phyloP scores from a whole-genome alignment of 2,797 vertebrate species.

The Loris lydekkerianus region DNA sequence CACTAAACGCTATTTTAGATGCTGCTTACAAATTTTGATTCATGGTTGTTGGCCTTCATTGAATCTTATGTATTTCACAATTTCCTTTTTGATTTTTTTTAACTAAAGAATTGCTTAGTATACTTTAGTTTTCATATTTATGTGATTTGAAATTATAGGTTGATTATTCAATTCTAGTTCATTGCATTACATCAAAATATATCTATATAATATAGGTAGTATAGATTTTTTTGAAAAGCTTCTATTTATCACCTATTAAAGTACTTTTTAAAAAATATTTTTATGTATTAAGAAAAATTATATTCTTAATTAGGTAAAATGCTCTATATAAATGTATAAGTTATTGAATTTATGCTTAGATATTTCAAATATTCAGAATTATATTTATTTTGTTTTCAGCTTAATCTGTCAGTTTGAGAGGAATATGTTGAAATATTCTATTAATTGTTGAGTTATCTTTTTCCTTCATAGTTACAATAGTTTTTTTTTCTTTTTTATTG shows the following conservation, averaged over 20 bases:
- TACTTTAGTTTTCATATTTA: constrained; percentile 9
- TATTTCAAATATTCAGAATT: not conserved
- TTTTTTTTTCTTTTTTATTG: not conserved
- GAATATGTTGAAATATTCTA: not conserved
- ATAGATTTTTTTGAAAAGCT: not conserved
- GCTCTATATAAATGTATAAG: not conserved
- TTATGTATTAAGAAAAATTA: not conserved
- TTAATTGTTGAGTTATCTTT: not conserved
- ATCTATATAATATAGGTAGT: not conserved
- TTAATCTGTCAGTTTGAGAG: not conserved
- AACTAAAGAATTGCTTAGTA: not conserved
- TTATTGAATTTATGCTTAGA: not conserved
- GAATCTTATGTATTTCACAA: not conserved
- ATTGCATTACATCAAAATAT: not conserved
- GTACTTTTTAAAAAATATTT: not conserved
- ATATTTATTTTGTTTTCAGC: constrained; percentile 17
- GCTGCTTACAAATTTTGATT: constrained; percentile 10
- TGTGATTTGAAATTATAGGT: not conserved
- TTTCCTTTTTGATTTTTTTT: constrained; percentile 4
- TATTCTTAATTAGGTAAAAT: not conserved
- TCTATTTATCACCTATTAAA: not conserved
- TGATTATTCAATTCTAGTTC: constrained; percentile 3
- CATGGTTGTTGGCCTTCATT: not conserved
- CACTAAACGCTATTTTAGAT: not conserved
- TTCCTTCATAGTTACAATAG: not conserved